Evolutionary conservation across 2,797 vertebrate genomes (phyloP).

Genomic region (Vespertilio murinus): DNA sequence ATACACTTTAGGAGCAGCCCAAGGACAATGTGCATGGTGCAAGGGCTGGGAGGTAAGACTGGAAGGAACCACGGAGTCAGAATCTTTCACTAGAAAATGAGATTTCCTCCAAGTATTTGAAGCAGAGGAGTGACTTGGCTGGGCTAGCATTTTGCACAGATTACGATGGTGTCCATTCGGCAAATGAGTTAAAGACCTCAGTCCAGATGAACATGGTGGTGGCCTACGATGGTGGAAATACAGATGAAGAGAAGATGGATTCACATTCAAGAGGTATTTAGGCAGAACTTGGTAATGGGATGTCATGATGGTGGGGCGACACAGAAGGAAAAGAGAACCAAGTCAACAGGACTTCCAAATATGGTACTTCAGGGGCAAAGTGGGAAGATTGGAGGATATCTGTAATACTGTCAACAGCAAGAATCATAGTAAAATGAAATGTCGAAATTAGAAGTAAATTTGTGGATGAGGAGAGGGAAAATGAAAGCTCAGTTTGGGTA

Average conservation of each 20-base stretch:
- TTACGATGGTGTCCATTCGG: background rate
- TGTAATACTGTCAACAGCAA: background rate
- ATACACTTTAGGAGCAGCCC: background rate
- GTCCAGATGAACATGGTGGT: background rate
- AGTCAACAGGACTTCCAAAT: background rate
- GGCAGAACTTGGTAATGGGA: background rate
- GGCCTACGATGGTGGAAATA: background rate
- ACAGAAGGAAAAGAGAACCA: background rate
- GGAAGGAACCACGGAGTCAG: background rate
- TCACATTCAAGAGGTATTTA: background rate
- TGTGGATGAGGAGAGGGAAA: background rate
- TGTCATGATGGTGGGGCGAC: background rate
- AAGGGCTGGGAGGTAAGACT: background rate
- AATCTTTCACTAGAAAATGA: background rate
- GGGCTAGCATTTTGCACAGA: background rate
- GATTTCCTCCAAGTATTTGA: background rate
- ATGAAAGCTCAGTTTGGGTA: background rate
- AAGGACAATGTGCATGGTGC: background rate
- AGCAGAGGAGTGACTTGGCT: background rate
- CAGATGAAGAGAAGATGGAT: background rate
- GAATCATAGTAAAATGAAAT: background rate
- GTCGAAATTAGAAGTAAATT: background rate
- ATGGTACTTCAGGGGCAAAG: background rate
- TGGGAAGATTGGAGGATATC: background rate
- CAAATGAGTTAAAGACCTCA: background rate